These are phyloP conservation scores for Silurus aristotelis DNA, from an alignment of 2,797 vertebrate species.

Conservation along the genomic window DNA sequence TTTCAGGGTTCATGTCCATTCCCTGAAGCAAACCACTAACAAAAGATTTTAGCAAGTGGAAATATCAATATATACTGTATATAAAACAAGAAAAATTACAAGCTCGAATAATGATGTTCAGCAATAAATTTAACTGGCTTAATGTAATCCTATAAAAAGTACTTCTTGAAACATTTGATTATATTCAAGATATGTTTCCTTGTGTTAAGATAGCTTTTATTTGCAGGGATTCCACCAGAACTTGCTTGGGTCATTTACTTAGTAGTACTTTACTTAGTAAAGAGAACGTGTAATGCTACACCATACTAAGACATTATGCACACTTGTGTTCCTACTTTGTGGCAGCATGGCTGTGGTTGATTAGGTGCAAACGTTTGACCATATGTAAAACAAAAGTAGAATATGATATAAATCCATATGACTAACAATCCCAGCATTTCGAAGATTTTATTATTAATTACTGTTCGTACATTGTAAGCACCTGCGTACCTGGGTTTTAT, in stretches of 20 bases:
- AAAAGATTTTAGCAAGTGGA: not conserved
- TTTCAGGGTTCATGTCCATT: not conserved
- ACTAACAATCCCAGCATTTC: not conserved
- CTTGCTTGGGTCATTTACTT: no score
- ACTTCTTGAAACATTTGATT: no score
- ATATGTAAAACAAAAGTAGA: not conserved
- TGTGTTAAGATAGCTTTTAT: no score
- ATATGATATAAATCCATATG: not conserved
- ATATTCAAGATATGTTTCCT: no score
- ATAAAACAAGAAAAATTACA: no score
- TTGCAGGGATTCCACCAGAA: no score
- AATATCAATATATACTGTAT: no score
- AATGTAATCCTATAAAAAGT: no score
- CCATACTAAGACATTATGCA: not conserved
- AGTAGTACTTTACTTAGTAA: no score
- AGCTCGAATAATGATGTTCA: no score
- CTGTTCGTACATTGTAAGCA: not conserved
- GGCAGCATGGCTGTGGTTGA: not conserved
- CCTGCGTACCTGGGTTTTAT: not conserved
- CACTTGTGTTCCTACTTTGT: not conserved
- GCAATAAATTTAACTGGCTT: no score
- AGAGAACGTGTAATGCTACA: not conserved
- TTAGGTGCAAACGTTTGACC: not conserved
- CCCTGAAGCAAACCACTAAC: not conserved
- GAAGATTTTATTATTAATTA: not conserved